These are phyloP conservation scores for Gallinago jamesoni DNA, from an alignment of 2,113 vertebrate genomes.

Conservation along the genomic window DNA sequence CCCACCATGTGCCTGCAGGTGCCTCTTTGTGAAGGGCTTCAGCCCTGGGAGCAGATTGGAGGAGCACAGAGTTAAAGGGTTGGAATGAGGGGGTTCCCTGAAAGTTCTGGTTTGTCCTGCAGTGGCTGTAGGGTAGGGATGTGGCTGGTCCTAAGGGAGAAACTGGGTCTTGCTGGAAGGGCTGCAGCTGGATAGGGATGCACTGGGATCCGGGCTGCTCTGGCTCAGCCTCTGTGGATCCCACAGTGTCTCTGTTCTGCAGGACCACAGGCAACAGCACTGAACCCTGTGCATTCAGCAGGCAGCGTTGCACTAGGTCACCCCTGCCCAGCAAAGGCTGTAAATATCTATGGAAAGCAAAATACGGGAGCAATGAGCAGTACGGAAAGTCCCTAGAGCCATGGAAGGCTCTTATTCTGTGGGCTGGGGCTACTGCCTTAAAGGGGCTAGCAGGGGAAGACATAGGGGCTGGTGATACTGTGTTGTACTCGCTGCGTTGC, in stretches of 20 bases:
- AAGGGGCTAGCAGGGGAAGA: background rate
- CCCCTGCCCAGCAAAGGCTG: background rate
- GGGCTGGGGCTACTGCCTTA: background rate
- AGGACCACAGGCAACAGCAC: background rate
- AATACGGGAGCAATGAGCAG: background rate
- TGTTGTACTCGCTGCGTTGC: background rate
- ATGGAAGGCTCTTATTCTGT: background rate
- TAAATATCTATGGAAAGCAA: background rate
- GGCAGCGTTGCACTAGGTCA: background rate
- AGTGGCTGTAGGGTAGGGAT: background rate
- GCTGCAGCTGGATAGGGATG: background rate
- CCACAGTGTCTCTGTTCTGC: background rate
- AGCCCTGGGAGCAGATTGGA: accelerated
- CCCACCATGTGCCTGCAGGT: background rate
- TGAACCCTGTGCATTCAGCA: accelerated
- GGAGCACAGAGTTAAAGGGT: background rate
- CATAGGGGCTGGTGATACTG: background rate
- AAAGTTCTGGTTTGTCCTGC: background rate
- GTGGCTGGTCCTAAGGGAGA: background rate
- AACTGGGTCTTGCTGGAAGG: background rate
- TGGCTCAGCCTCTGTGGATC: background rate
- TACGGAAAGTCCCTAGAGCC: background rate
- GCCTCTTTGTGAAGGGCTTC: background rate
- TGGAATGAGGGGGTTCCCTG: background rate
- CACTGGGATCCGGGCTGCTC: background rate